Base-by-base conservation (phyloP, 2,888 invertebrate species). In the Acholoe squamosa region DNA sequence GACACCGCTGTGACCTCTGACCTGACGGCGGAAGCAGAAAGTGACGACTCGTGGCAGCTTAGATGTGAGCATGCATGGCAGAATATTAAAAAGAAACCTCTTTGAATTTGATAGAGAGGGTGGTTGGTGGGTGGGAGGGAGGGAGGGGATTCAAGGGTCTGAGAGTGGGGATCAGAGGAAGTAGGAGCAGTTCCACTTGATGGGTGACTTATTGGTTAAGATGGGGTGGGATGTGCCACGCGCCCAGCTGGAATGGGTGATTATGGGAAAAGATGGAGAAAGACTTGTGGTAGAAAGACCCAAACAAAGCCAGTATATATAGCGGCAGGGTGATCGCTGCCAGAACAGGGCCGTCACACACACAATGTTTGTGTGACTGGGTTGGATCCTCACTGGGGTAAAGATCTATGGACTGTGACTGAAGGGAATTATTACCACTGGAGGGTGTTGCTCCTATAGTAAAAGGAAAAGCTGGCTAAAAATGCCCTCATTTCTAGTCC, bases 1-100 rank as follows among this genome's bases (percentile, higher is more conserved):
- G 71, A 71, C 71, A 25, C 71, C 71, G 25, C 28, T 71, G 71
- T 71, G 71, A 71, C 71, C 71, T 71, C 28, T 71, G 71, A 71
- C 71, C 71, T 71, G 71, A n/a, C 28, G 31, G 25, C 71, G 71
- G 71, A 71, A n/a, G 71, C 71, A n/a, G 71, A 14, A 28, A 25
- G 71, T 71, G 71, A 71, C 28, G 31, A 28, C 71, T 71, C 0
- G 71, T 25, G 71, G n/a, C 71, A 71, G 71, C 28, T 25, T 28
- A 25, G 31, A 14, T 71, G 71, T 61, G 10, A 61, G 61, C 10
- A 61, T 3, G 3, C 22, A 61, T 43, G 43, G 1, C 3, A 61
- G 25, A 19, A 61, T 61, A 61, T 61, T 61, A 61, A 61, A 61
- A 61, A 61, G 61, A 61, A 61, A n/a, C 5, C 61, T n/a, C 61